Percentiles rank a stretch among this genome's conserved stretches.
Evolutionary conservation across 2,888 invertebrate species (phyloP).

Genomic region (Parochlus steinenii): DNA sequence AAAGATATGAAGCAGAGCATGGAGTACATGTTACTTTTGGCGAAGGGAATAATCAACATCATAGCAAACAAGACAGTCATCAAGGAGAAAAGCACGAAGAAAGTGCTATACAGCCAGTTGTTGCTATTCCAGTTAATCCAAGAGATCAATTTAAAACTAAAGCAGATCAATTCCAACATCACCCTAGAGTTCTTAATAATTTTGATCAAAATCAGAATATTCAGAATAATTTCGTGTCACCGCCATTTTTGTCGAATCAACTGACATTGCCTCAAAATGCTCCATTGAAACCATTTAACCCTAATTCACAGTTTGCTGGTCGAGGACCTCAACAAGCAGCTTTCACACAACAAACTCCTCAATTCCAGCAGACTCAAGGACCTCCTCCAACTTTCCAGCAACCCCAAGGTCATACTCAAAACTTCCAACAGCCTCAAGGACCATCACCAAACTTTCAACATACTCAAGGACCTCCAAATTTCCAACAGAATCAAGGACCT

Average conservation of each 20-base stretch:
- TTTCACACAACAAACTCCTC: slow-evolving; percentile 14
- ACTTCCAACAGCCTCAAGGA: slow-evolving; percentile 14
- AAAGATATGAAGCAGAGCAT: slow-evolving; percentile 62
- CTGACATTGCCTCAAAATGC: slow-evolving; percentile 13
- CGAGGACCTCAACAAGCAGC: slow-evolving; percentile 11
- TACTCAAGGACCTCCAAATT: slow-evolving; percentile 27
- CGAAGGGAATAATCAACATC: slow-evolving; percentile 35
- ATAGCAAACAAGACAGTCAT: slow-evolving; percentile 29
- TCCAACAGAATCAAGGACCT: slow-evolving; percentile 23
- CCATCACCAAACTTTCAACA: slow-evolving; percentile 17
- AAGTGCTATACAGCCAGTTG: slow-evolving; percentile 45
- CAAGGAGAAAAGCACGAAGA: slow-evolving; percentile 40
- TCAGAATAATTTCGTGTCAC: slow-evolving; percentile 6
- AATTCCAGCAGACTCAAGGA: slow-evolving; percentile 18
- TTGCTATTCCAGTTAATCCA: slow-evolving; percentile 31
- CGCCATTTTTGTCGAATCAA: slow-evolving; percentile 13
- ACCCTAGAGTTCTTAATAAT: background rate
- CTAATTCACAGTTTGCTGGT: slow-evolving; percentile 13
- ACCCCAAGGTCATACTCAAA: slow-evolving; percentile 14
- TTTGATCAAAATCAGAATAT: no score
- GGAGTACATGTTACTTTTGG: slow-evolving; percentile 73
- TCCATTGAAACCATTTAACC: slow-evolving; percentile 16
- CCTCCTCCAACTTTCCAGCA: slow-evolving; percentile 16
- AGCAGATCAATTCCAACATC: slow-evolving; percentile 6
- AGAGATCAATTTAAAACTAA: background rate